phyloP scores from a whole-genome alignment of 2,113 vertebrate genomes.

The Muntiacus reevesi region DNA sequence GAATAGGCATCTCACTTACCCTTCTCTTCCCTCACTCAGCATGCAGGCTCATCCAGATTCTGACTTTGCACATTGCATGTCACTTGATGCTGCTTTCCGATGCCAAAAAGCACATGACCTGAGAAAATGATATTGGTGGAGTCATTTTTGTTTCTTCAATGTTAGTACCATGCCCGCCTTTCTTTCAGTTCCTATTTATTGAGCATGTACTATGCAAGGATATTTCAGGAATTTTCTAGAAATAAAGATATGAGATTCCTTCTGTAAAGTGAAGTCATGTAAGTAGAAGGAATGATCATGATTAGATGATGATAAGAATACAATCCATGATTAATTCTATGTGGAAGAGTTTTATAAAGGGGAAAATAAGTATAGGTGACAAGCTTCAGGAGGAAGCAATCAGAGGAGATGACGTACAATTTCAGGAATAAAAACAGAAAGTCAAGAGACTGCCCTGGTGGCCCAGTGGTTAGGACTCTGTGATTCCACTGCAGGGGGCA shows the following conservation, averaged over 20 bases:
- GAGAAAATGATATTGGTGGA: not conserved
- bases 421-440: not conserved
- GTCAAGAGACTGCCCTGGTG: not conserved
- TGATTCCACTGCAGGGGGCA: not conserved
- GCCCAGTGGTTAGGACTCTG: not conserved
- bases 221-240: constrained; percentile 21
- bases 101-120: not conserved
- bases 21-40: not conserved
- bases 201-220: not conserved
- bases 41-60: not conserved
- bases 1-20: not conserved
- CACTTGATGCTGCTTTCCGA: not conserved
- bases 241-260: not conserved
- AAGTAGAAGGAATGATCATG: not conserved
- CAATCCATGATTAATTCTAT: not conserved
- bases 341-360: not conserved
- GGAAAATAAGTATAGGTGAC: not conserved
- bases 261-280: not conserved
- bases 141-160: not conserved
- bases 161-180: not conserved
- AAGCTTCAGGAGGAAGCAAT: not conserved
- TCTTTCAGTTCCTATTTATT: not conserved
- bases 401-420: not conserved
- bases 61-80: not conserved
- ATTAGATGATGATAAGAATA: not conserved